Base-by-base conservation (phyloP, 2,797 vertebrate genomes). In the Onychomys leucogaster region DNA sequence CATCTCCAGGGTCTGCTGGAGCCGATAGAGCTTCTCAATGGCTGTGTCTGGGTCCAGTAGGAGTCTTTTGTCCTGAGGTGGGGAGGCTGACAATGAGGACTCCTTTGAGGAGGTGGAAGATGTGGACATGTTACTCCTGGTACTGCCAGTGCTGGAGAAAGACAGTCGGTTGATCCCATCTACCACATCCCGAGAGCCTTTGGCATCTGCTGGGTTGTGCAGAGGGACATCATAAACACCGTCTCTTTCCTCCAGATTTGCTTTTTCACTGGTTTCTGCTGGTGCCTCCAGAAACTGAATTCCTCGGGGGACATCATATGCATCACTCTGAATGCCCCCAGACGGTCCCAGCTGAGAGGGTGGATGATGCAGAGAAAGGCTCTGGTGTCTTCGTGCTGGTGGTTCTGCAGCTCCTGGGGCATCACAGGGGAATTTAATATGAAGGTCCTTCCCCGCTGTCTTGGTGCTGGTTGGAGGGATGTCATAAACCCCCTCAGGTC, bases 91-190 rank as follows among this genome's bases (percentile, higher is more conserved):
- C 88, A 99, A 41, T 4, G 98, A 98, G 46, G 99, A 99, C 65
- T 99, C 99, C 97, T 99, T 99, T 0, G 99, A 99, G 3, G 99
- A 99, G 0, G 99, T 99, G 80, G 99, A 99, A 10, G 99, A 99
- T 0, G 99, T 99, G 94, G 99, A 99, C 99, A 99, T 99, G 98
- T 99, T 99, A 97, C 99, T 99, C 96, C 99, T 99, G 0, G 99
- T 99, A 98, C 99, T 99, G 97, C 99, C 99, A 0, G 99, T 99
- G 96, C 99, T 99, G 96, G 99, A 99, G 98, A 99, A 99, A 0
- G 99, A 99, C 87, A 99, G 97, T 2, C 99, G 99, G 97, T 99
- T 99, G 87, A 99, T 99, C 0, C 99, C 99, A 23, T 99, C 99
- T 0, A 99, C 99, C 97, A 99, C 97, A 1, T 99, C 99, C 1